Conservation (phyloP, 2,113 vertebrate genomes). For the Centrocercus urophasianus region DNA sequence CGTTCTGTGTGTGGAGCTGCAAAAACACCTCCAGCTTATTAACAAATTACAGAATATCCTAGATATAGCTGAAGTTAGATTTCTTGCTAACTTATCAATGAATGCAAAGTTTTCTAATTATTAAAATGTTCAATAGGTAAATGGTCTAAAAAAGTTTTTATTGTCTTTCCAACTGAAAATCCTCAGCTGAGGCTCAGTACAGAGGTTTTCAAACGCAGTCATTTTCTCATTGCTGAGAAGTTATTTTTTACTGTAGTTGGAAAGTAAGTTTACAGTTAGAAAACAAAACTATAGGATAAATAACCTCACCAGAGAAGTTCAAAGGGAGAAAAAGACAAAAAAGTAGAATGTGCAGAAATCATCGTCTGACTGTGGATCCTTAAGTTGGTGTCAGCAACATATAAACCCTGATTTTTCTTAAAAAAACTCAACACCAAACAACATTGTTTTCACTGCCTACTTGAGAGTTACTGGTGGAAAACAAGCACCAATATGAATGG, state of each 20-base stretch:
- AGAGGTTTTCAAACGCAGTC: not conserved
- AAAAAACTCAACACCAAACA: not conserved
- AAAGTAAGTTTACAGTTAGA: not conserved
- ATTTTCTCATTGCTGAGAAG: not conserved
- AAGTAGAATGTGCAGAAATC: not conserved
- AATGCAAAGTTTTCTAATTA: not conserved
- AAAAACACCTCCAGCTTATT: not conserved
- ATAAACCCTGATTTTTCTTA: not conserved
- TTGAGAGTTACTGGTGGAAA: not conserved
- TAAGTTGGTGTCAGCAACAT: not conserved
- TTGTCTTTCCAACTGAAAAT: not conserved
- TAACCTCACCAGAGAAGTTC: not conserved
- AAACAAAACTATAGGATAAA: not conserved
- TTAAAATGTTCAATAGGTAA: not conserved
- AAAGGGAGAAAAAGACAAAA: not conserved
- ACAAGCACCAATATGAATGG: rapidly evolving
- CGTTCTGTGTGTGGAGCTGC: not conserved
- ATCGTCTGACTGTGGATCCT: not conserved
- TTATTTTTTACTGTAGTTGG: not conserved
- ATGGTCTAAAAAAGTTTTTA: not conserved
- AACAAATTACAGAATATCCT: not conserved
- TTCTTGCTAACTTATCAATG: not conserved
- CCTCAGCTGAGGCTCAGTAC: not conserved
- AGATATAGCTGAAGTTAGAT: not conserved
- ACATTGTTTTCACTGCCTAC: not conserved